Base-by-base conservation (phyloP, 2,888 invertebrate species). In the Sinopyrophorus schimmeli region DNA sequence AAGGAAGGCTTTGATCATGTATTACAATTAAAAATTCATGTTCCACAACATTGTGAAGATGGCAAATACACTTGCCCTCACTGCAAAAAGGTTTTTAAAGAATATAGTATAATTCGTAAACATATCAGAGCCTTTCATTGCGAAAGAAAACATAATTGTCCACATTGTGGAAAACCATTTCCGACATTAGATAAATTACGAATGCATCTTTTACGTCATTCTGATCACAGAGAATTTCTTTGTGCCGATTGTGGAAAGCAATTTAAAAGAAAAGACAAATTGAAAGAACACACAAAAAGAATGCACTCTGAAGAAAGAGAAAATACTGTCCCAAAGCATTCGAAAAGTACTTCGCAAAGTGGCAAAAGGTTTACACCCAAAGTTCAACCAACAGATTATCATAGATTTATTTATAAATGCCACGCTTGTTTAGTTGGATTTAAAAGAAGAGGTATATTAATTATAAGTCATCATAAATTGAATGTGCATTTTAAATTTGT, bases 241-340 rank as follows among this genome's bases (percentile, higher is more conserved):
- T 90, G 90, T 64, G 81, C 85, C 3, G 80, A 82, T 62, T 89
- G 90, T 69, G 87, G 86, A 0, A 83, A 85, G 58, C 85, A 85
- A 66, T 89, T 89, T 67, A 87, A 87, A 64, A 76, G 89, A 14
- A 87, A 87, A 61, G 86, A 86, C 62, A 86, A 86, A 65, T 70
- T 89, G 34, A 82, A 82, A 57, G 86, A 86, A 59, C 89, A 89
- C 65, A 82, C 82, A 64, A 84, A 82, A 55, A 74, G 83, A 43
- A 80, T 84, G 75, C 87, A 87, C 68, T 63, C 65, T 0, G 70
- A 67, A 30, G 71, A 72, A 37, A 54, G 68, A 12, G 70, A 69
- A 51, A 79, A 79, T 43, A 74, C 76, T 0, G 67, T 58, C 31
- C 67, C 61, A 18, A 64, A 55, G 48, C 59, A 55, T 24, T 56